Conservation (phyloP, 2,888 invertebrate species). For the Criorhina ranunculi region DNA sequence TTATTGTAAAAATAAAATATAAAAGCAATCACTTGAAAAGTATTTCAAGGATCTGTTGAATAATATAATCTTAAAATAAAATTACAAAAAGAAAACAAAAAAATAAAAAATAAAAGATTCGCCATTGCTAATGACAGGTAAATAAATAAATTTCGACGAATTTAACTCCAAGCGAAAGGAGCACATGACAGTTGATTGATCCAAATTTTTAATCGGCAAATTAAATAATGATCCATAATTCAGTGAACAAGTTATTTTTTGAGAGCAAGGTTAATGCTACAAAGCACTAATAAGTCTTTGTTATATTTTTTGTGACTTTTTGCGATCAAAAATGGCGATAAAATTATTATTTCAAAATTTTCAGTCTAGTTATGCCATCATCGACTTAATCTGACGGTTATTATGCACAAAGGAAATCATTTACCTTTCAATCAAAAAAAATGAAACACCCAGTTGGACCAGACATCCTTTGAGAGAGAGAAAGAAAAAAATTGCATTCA, state of each 20-base stretch:
- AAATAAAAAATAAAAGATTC: background rate
- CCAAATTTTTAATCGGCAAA: slow-evolving; percentile 15
- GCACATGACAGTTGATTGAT: slow-evolving; percentile 20
- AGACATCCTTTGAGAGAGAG: no score
- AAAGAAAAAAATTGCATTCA: background rate
- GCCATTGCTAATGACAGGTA: slow-evolving; percentile 24
- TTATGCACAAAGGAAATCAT: no score
- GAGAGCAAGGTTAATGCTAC: slow-evolving; percentile 33
- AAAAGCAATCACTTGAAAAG: background rate
- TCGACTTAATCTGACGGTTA: no score
- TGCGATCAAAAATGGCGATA: no score
- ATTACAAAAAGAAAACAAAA: background rate
- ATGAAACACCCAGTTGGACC: no score
- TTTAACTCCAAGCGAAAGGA: background rate
- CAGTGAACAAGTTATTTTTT: slow-evolving; percentile 27
- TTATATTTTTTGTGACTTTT: background rate
- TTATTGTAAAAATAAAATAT: background rate
- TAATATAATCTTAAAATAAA: background rate
- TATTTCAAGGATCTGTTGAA: slow-evolving; percentile 17
- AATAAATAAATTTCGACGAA: slow-evolving; percentile 28
- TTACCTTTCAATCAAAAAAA: no score
- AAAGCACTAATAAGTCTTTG: slow-evolving; percentile 12
- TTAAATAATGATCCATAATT: slow-evolving; percentile 24
- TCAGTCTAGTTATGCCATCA: no score
- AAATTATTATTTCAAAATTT: no score